Conservation (phyloP, 2,113 vertebrate species). For the Cavia aperea region DNA sequence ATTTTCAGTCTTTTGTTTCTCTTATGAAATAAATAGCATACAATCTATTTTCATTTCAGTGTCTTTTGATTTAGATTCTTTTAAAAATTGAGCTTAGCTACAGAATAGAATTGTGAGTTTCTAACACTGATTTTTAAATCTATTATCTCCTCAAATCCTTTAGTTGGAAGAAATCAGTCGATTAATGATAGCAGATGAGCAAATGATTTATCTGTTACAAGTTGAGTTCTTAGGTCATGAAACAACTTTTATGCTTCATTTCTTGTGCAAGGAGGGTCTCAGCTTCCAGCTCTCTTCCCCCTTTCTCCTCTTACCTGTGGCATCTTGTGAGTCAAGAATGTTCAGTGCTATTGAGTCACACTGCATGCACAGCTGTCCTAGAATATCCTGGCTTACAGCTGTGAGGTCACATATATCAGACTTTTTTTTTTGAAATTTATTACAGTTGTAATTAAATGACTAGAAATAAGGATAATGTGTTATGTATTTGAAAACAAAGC, state of each 20-base stretch:
- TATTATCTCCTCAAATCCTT: background rate
- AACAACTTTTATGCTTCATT: background rate
- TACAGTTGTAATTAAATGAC: background rate
- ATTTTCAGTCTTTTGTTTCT: background rate
- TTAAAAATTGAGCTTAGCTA: background rate
- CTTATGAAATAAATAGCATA: background rate
- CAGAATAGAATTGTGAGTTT: background rate
- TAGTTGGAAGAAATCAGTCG: background rate
- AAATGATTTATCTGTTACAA: background rate
- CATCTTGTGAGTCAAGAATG: background rate
- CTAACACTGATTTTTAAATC: background rate
- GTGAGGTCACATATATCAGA: background rate
- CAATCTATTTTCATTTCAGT: background rate
- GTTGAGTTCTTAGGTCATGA: background rate
- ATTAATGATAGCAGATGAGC: background rate
- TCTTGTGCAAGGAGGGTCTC: background rate
- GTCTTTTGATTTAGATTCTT: background rate
- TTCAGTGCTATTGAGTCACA: background rate
- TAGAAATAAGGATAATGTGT: background rate
- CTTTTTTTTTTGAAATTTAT: background rate
- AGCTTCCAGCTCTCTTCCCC: background rate
- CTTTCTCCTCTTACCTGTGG: background rate
- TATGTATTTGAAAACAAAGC: background rate
- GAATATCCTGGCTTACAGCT: background rate
- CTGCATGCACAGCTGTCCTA: background rate